These are phyloP conservation scores for Micropoecilia bifurca DNA, from an alignment of 2,797 vertebrate genomes.

Conservation along the genomic window DNA sequence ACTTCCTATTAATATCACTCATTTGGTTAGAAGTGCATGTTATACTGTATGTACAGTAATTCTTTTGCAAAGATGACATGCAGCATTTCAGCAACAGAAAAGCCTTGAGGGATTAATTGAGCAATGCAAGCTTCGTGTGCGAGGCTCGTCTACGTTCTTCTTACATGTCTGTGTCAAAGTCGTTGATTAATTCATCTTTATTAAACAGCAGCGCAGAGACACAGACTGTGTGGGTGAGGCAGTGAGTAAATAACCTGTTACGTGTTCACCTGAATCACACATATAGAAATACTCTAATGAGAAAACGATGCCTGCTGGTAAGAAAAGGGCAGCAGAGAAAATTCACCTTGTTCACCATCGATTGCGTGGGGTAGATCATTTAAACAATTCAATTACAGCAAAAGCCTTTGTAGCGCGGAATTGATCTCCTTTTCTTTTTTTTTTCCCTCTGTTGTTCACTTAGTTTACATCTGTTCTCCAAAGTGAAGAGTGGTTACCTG, in stretches of 20 bases:
- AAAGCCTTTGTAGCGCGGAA: slow-evolving; percentile 48
- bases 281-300: slow-evolving; percentile 47
- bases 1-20: background rate
- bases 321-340: slow-evolving; percentile 58
- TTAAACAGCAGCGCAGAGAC: slow-evolving; percentile 20
- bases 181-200: slow-evolving; percentile 33
- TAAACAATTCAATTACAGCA: slow-evolving; percentile 75
- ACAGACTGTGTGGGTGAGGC: slow-evolving; percentile 25
- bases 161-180: slow-evolving; percentile 9
- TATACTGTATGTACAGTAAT: background rate
- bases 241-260: slow-evolving; percentile 53
- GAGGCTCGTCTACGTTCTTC: slow-evolving; percentile 10
- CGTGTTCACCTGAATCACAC: slow-evolving; percentile 33
- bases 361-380: slow-evolving; percentile 59
- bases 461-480: slow-evolving; percentile 41
- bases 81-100: background rate
- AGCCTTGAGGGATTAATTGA: background rate
- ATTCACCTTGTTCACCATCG: slow-evolving; percentile 62
- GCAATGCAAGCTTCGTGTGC: background rate
- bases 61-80: background rate
- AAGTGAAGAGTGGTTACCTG: slow-evolving; percentile 22
- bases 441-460: slow-evolving; percentile 36
- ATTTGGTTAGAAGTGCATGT: background rate
- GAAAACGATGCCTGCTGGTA: slow-evolving; percentile 51
- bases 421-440: slow-evolving; percentile 45